Evolutionary conservation across 2,113 vertebrate genomes (phyloP), one percentile per base, ranked within the genome.

Genomic region (Anolis carolinensis): DNA sequence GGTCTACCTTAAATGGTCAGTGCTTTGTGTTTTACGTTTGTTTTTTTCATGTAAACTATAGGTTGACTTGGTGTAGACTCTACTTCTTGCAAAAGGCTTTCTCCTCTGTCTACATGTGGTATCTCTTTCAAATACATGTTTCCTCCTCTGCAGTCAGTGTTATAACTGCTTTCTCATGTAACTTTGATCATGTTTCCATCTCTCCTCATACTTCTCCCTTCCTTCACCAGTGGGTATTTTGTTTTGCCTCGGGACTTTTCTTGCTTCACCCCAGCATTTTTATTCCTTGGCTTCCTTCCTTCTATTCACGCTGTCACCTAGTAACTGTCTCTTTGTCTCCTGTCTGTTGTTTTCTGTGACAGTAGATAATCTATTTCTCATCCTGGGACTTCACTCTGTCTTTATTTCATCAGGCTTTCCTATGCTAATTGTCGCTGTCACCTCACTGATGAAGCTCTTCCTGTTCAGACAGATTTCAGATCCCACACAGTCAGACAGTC

Each of bases 331-430:
- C 92, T 92, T 93, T 92, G 68, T 91, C 92, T 92, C 93, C 93
- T 91, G 77, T 84, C 91, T 92, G 82, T 94, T 95, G 92, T 94
- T 95, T 87, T 88, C 76, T n/a, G 79, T 93, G 93, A 95, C 94
- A 93, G 86, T 86, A 92, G 93, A 91, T 93, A 92, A 95, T 96
- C 93, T 94, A 7, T 94, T 95, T 95, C 94, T 94, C 83, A 87
- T 93, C 92, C 78, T 23, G 5, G 72, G 79, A 90, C 85, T 91
- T 91, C 68, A 76, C 79, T 79, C 85, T 5, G 0, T 90, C 87
- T 87, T 86, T 85, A 91, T 95, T 95, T 90, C 86, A 88, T 92
- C 89, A 83, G 83, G 81, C 90, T 89, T 93, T 91, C 89, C 88
- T 86, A 83, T 86, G 91, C 92, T 95, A 93, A 94, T 95, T 95